A percentile compares a stretch with the other conserved stretches of the same genome.
Evolutionary conservation across 2,797 vertebrate genomes (phyloP).

Genomic region (Pseudomugil gertrudae): DNA sequence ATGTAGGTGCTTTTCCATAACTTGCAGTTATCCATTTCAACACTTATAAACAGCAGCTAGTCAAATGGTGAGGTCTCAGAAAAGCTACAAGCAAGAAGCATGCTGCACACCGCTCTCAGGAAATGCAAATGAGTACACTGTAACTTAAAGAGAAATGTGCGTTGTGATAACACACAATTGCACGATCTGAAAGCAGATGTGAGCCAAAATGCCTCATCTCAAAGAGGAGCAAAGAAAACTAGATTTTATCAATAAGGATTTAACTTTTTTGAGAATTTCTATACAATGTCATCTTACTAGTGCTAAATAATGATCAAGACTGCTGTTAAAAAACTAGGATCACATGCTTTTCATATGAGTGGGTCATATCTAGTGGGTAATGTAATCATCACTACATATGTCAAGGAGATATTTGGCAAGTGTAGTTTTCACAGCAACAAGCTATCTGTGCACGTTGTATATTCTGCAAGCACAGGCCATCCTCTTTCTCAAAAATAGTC

Average conservation of each 20-base stretch:
- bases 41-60: neutral
- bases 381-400: too few species aligned
- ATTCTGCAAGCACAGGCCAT: neutral
- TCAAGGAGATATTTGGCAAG: too few species aligned
- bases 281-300: neutral
- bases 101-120: neutral
- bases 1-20: neutral
- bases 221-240: neutral
- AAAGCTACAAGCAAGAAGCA: neutral
- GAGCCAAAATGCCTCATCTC: neutral
- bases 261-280: neutral
- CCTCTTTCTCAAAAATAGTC: neutral
- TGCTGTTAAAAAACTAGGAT: neutral
- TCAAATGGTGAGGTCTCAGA: neutral
- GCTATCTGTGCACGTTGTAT: neutral
- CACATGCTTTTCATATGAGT: slow-evolving; percentile 4
- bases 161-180: neutral
- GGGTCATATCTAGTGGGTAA: too few species aligned
- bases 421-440: neutral
- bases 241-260: neutral
- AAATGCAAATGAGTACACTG: slow-evolving; percentile 19
- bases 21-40: neutral
- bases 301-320: neutral
- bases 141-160: neutral
- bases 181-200: neutral